phyloP scores from a whole-genome alignment of 2,797 vertebrate species.

The Rhinella marina region DNA sequence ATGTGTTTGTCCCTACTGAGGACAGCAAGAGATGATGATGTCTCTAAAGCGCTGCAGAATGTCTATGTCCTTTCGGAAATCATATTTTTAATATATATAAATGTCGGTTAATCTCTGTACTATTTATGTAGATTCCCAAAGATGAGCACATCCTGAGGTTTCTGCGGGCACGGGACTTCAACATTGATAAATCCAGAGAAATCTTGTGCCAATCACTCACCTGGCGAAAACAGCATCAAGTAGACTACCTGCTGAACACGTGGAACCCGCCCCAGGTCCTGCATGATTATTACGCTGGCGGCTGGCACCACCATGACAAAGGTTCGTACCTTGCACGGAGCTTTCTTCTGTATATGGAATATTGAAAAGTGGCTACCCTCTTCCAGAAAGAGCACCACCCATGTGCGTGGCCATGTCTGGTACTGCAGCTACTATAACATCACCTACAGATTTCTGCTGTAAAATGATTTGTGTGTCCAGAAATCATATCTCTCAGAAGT shows the following conservation, averaged over 20 bases:
- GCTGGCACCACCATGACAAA: constrained; percentile 96
- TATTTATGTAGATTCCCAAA: constrained; percentile 85
- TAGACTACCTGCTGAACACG: constrained; percentile 94
- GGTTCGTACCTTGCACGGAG: constrained; percentile 67
- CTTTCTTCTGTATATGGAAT: background rate
- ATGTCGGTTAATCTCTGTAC: background rate
- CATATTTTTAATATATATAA: background rate
- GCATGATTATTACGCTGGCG: constrained; percentile 93
- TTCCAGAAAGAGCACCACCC: background rate
- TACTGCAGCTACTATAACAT: no score
- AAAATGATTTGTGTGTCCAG: no score
- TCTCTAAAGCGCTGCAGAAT: no score
- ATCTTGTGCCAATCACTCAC: constrained; percentile 92
- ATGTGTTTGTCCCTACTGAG: no score
- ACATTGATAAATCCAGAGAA: constrained; percentile 92
- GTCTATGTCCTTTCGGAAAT: no score
- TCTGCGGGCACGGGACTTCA: constrained; percentile 91
- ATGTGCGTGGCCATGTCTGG: no score
- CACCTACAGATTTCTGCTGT: no score
- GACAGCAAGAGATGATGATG: no score
- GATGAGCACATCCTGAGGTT: constrained; percentile 96
- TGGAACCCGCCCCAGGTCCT: constrained; percentile 94
- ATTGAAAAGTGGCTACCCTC: background rate
- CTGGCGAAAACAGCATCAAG: constrained; percentile 96
- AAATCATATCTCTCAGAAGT: no score